A percentile compares a stretch with the other conserved stretches of the same genome.
Evolutionary conservation across 2,888 invertebrate genomes (phyloP).

Genomic region (Apantesis nais): DNA sequence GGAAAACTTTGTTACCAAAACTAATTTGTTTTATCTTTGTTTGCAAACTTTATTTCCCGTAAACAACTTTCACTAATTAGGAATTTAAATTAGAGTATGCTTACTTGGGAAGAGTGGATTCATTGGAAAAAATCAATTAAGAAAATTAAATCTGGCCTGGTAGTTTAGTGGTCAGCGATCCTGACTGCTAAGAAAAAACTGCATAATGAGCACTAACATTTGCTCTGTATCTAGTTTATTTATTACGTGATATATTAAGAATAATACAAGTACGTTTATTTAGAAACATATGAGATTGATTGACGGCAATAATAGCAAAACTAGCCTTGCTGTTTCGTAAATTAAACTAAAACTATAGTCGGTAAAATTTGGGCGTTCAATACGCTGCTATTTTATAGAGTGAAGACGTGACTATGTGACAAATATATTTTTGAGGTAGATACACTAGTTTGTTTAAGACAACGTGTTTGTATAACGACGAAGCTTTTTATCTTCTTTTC

Average conservation of each 20-base stretch:
- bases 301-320: too few species aligned
- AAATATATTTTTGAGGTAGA: not conserved
- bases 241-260: not conserved
- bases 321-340: too few species aligned
- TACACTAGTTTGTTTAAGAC: too few species aligned
- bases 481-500: too few species aligned
- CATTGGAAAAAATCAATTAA: constrained; percentile 26
- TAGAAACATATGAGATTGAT: too few species aligned
- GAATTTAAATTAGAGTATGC: constrained; percentile 20
- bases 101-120: constrained; percentile 13
- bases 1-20: constrained; percentile 8
- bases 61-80: constrained; percentile 27
- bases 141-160: constrained; percentile 18
- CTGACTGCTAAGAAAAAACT: not conserved
- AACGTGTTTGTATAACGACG: too few species aligned
- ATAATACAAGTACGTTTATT: too few species aligned
- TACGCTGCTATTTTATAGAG: not conserved
- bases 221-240: not conserved
- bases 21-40: constrained; percentile 10
- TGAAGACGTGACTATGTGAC: not conserved
- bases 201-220: not conserved
- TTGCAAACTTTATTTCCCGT: constrained; percentile 7
- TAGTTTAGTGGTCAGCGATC: not conserved
- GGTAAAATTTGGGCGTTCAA: too few species aligned
- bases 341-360: too few species aligned